Base-by-base conservation (phyloP, 1,140 invertebrate genomes). In the Rhizoglyphus robini region DNA sequence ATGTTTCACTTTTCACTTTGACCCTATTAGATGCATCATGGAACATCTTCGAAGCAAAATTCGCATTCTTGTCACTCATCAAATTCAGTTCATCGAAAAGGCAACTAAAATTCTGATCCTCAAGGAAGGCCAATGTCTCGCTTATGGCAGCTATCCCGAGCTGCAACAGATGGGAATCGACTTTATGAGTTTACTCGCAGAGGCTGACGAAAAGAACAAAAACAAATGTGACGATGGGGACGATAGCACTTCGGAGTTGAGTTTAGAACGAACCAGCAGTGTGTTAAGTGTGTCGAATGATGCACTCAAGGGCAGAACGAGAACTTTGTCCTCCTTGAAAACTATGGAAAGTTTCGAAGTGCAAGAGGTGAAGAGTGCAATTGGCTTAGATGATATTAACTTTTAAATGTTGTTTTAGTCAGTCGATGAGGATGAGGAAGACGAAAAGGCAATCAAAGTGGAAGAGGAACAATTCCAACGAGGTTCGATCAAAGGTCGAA, bases 41-140 rank as follows among this genome's bases (percentile, higher is more conserved):
- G 60, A 31, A 20, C 30, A 65, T 46, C 32, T 67, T 4, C 48
- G 49, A 46, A 27, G 20, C 11, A 67, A 67, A 30, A 69, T 72
- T 1, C 62, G 72, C 5, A 72, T 78, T 54, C 66, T 78, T 30
- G 73, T 73, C 4, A 78, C 77, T n/a, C 77, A 78, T 92, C n/a
- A n/a, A n/a, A n/a, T n/a, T n/a, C n/a, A n/a, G n/a, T n/a, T n/a
- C n/a, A n/a, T n/a, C n/a, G n/a, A n/a, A n/a, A n/a, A n/a, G n/a
- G n/a, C n/a, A n/a, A n/a, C n/a, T n/a, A n/a, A n/a, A n/a, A n/a
- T n/a, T 68, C 74, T 89, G 34, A 82, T 88, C 3, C 73, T 91
- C 68, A 83, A 87, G 71, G 82, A 87, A 63, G 65, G 65, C 8
- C 15, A 63, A 11, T 38, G 34, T 41, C 15, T 66, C 8, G 65